Base-by-base conservation (phyloP, 2,888 invertebrate genomes). In the Orchesella flavescens region DNA sequence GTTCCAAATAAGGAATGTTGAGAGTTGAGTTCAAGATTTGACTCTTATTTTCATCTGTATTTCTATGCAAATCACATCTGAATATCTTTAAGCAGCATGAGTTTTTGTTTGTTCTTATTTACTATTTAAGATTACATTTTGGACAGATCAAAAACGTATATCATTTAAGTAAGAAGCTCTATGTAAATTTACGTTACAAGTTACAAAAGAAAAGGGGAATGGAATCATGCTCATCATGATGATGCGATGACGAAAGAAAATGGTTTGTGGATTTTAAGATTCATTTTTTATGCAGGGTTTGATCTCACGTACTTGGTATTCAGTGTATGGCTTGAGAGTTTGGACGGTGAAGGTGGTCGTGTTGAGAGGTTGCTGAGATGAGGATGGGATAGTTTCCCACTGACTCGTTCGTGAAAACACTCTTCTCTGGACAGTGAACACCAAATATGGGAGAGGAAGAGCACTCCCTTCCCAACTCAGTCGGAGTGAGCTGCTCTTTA, bases 251-350 rank as follows among this genome's bases (percentile, higher is more conserved):
- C 34, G 34, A 34, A 34, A 34, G 34, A 34, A 34, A 34, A 34
- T 34, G 34, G 34, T 34, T 34, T 34, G 34, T 34, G 34, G 34
- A 34, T 34, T 34, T 34, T 34, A 34, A 34, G 34, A 34, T 7
- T 34, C 34, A 34, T 34, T 34, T 34, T 53, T 53, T 53, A 53
- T 53, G 53, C 10, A 9, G 2, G 53, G 3, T 53, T n/a, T 53
- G 53, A 53, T 2, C 34, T 34, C 34, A 34, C 68, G 19, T 91
- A 97, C 97, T 92, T 94, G 93, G 90, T 97, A 97, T 89, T 95
- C 95, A 0, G 96, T 95, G 89, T 95, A 97, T 0, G 97, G 97
- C 87, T 94, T 93, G 69, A 97, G 91, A 87, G 94, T 93, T 86
- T 94, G 93, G 10, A 97, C 94, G 34, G 93, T 92, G 79, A 87